A percentile compares a stretch with the other conserved stretches of the same genome.
These are phyloP conservation scores for Mycetomoellerius zeteki DNA, from an alignment of 1,140 invertebrate genomes.

Conservation along the genomic window DNA sequence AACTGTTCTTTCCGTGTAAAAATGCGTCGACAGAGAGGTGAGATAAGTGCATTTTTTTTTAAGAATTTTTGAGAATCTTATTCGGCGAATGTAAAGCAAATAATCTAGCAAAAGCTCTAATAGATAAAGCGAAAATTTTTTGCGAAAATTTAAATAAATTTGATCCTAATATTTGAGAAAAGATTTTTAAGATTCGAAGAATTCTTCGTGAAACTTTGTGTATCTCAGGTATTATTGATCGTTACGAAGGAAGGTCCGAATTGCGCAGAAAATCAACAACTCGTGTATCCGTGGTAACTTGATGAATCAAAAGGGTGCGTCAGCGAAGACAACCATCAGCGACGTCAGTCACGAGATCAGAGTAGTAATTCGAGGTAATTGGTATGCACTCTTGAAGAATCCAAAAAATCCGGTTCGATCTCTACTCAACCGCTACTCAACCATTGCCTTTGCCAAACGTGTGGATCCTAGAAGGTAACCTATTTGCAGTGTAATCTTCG, in stretches of 20 bases:
- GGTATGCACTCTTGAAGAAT: constrained; percentile 33
- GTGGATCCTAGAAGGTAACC: constrained; percentile 3
- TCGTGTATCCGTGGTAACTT: constrained; percentile 72
- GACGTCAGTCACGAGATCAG: not conserved
- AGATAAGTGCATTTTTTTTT: not conserved
- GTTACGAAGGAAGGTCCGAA: not conserved
- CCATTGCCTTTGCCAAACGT: constrained; percentile 25
- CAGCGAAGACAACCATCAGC: constrained; percentile 15
- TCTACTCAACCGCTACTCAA: constrained; percentile 34
- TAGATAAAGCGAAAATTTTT: too few species aligned
- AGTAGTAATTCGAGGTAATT: constrained; percentile 47
- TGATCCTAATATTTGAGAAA: not conserved
- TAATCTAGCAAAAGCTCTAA: not conserved
- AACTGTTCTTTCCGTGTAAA: too few species aligned
- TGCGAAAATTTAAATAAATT: not conserved
- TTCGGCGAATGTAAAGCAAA: not conserved
- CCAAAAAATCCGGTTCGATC: constrained; percentile 49
- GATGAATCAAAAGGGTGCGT: constrained; percentile 54
- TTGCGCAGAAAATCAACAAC: constrained; percentile 47
- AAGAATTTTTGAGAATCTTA: not conserved
- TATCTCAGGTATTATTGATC: constrained; percentile 36
- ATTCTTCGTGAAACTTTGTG: not conserved
- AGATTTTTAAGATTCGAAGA: not conserved
- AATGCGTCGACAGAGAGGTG: too few species aligned
- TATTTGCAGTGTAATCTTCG: constrained; percentile 17